These are phyloP conservation scores for Siphamia tubifer DNA, from an alignment of 2,113 vertebrate species.

Conservation along the genomic window DNA sequence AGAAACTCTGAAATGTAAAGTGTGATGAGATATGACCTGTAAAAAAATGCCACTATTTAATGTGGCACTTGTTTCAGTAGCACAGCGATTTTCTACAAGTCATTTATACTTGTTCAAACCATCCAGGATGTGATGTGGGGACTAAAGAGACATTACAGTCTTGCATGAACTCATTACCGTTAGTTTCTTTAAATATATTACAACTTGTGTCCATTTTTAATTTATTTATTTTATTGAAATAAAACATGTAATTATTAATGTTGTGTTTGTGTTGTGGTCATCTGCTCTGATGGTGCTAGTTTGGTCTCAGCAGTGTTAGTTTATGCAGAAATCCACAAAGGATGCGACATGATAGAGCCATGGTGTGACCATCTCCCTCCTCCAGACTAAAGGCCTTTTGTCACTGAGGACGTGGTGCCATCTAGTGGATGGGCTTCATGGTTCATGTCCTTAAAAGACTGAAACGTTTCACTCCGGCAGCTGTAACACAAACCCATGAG, in stretches of 20 bases:
- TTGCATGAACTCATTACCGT: slow-evolving; percentile 77
- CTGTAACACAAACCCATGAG: background rate
- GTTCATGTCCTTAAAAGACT: background rate
- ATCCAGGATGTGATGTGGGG: slow-evolving; percentile 59
- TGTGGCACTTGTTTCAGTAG: slow-evolving; percentile 70
- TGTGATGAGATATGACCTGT: slow-evolving; percentile 43
- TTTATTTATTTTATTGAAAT: slow-evolving; percentile 77
- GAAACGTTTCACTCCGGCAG: background rate
- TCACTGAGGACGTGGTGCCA: slow-evolving; percentile 67
- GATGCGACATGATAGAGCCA: background rate
- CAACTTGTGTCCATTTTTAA: slow-evolving; percentile 78
- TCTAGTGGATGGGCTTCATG: slow-evolving; percentile 62
- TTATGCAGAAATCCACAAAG: background rate
- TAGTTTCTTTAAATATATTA: slow-evolving; percentile 76
- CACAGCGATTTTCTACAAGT: slow-evolving; percentile 71
- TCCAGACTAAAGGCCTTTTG: slow-evolving; percentile 8
- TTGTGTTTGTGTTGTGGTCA: slow-evolving; percentile 11
- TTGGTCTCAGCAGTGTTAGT: background rate
- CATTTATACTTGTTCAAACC: slow-evolving; percentile 68
- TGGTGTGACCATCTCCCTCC: background rate
- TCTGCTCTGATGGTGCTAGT: background rate
- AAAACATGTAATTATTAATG: slow-evolving; percentile 77
- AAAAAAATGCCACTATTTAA: slow-evolving; percentile 50
- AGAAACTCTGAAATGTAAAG: slow-evolving; percentile 45
- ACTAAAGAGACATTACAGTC: slow-evolving; percentile 66